Conservation (phyloP, 2,113 vertebrate species). For the Sceloporus undulatus region DNA sequence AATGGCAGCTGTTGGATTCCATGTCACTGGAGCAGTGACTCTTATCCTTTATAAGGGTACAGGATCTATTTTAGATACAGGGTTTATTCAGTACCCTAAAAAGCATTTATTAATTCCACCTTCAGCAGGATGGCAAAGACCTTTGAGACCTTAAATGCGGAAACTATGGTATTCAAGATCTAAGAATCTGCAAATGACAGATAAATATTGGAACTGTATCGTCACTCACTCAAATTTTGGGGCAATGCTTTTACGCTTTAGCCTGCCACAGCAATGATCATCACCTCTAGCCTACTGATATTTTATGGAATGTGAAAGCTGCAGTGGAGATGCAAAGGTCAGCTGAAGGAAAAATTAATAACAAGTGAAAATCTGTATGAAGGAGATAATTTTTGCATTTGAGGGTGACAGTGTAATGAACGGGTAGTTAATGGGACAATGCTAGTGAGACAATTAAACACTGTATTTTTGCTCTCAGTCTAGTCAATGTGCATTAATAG, state of each 20-base stretch:
- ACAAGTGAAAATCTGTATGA: background rate
- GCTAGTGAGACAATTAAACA: background rate
- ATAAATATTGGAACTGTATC: background rate
- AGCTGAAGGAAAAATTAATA: constrained; percentile 19
- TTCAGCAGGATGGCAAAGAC: background rate
- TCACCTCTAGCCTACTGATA: background rate
- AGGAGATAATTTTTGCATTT: background rate
- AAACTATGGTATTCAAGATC: background rate
- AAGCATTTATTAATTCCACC: background rate
- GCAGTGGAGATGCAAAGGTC: constrained; percentile 1
- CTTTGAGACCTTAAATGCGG: background rate
- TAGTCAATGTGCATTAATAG: background rate
- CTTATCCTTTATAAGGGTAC: too few species aligned
- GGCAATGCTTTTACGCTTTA: background rate
- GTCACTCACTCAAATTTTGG: constrained; percentile 7
- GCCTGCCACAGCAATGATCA: background rate
- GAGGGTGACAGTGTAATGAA: constrained; percentile 1
- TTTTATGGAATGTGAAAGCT: background rate
- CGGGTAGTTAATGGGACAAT: background rate
- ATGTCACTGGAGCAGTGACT: too few species aligned
- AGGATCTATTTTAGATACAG: too few species aligned
- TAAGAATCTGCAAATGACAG: background rate
- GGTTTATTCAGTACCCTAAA: background rate
- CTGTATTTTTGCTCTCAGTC: background rate
- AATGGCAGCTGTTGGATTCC: too few species aligned